Evolutionary conservation across 2,113 vertebrate genomes (phyloP), one percentile per base, ranked within the genome.

Genomic region (Austrofundulus limnaeus): DNA sequence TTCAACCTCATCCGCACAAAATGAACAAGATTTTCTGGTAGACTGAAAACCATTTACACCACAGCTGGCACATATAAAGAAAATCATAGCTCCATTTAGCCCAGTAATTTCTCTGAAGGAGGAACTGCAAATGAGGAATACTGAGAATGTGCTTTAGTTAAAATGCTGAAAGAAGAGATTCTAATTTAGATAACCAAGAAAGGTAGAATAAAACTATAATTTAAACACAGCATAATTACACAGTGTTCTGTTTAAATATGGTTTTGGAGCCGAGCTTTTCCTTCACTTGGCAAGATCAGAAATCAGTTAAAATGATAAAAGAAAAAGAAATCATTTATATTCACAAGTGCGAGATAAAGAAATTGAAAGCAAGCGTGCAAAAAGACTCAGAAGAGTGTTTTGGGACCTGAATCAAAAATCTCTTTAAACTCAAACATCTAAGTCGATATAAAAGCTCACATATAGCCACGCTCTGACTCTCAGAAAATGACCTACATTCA

Each of bases 41-140:
- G 71, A 74, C 70, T 73, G 75, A 78, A 90, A 84, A 70, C 65
- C 72, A 78, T 88, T 85, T 77, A 73, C 75, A 64, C 57, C 73
- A 72, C 74, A 83, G 87, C 82, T 84, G 83, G 81, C 77, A 78
- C 71, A 62, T 83, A 75, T 76, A 79, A 78, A 86, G 81, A 81
- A 82, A 84, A 80, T 76, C 73, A 71, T 77, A 78, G 80, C 76
- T 87, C 89, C 86, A 82, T 92, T 91, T 87, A 88, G 82, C 75
- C 52, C 77, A 80, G 75, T 86, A 81, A 89, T 89, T 87, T 77
- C 78, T 86, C 62, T 63, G 72, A 63, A 83, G 63, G 68, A 80
- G 77, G 79, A 81, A 68, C 69, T 72, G 65, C 64, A 50, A 63
- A 52, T 71, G 58, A 61, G 64, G 74, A 82, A 84, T 83, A 83